Evolutionary conservation across 2,797 vertebrate species (phyloP).

Genomic region (Setipinna tenuifilis): DNA sequence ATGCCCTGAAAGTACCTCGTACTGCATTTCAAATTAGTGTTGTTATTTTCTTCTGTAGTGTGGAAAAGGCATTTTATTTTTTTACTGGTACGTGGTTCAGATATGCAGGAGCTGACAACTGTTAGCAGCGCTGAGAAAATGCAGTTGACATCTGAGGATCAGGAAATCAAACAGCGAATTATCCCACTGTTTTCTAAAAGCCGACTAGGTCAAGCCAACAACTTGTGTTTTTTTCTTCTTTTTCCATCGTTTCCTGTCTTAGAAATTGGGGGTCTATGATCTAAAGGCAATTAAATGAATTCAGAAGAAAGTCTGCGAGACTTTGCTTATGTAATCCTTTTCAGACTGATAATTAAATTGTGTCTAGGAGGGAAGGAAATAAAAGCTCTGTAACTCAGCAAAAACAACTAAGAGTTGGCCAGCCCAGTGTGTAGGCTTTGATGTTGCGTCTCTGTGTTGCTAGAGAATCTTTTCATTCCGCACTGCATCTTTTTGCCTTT

Average conservation of each 20-base stretch:
- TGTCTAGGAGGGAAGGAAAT: neutral
- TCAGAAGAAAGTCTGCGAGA: neutral
- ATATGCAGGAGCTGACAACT: neutral
- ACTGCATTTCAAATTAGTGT: neutral
- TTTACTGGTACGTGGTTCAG: neutral
- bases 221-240: neutral
- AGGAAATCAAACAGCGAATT: conserved; percentile 6
- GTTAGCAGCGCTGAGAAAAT: neutral
- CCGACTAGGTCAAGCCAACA: neutral
- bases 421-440: neutral
- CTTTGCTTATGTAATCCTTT: neutral
- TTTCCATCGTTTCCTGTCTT: neutral
- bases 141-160: conserved; percentile 1
- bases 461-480: neutral
- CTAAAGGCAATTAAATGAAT: conserved; percentile 17
- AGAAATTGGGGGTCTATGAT: neutral
- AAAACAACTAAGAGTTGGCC: neutral
- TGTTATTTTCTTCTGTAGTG: neutral
- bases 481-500: neutral
- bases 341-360: neutral
- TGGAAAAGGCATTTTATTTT: neutral
- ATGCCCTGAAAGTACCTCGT: neutral
- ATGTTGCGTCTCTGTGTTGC: neutral
- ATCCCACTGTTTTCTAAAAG: neutral
- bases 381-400: neutral